These are phyloP conservation scores for Tadarida brasiliensis DNA, from an alignment of 2,797 vertebrate species.

Conservation along the genomic window DNA sequence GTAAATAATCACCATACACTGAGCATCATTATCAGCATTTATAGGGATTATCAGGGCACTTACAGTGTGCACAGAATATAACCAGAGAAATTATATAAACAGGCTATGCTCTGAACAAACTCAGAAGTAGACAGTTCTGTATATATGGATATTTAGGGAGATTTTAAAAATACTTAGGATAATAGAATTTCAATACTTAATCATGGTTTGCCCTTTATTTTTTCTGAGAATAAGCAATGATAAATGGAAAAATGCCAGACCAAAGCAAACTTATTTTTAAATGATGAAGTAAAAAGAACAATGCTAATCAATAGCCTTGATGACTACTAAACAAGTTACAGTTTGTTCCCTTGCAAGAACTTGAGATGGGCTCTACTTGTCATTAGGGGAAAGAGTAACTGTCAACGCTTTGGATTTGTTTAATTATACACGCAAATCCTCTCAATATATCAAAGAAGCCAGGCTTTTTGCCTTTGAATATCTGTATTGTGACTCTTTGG, in stretches of 20 bases:
- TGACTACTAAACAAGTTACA: conserved; percentile 93
- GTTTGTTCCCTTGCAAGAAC: conserved; percentile 91
- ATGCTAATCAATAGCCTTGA: conserved; percentile 93
- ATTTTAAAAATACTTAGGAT: conserved; percentile 84
- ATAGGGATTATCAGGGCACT: conserved; percentile 23
- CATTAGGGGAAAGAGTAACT: conserved; percentile 97
- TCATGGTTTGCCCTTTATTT: conserved; percentile 91
- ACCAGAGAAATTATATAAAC: conserved; percentile 47
- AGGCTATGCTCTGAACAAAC: not conserved
- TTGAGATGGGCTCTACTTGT: conserved; percentile 93
- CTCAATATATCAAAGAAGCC: conserved; percentile 87
- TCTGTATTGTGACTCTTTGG: conserved; percentile 91
- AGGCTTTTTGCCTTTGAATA: conserved; percentile 93
- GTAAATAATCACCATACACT: conserved; percentile 57
- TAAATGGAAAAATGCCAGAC: conserved; percentile 93
- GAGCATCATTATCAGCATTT: conserved; percentile 46
- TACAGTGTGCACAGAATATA: conserved; percentile 9
- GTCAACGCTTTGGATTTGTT: conserved; percentile 92
- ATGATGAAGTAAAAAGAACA: conserved; percentile 93
- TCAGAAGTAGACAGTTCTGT: conserved; percentile 40
- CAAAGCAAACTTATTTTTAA: conserved; percentile 91
- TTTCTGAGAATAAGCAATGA: conserved; percentile 93
- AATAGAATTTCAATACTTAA: conserved; percentile 88
- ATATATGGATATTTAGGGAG: conserved; percentile 59
- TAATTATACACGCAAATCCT: conserved; percentile 97